Evolutionary conservation across 1,140 invertebrate genomes (phyloP).

Genomic region (Homarus americanus): DNA sequence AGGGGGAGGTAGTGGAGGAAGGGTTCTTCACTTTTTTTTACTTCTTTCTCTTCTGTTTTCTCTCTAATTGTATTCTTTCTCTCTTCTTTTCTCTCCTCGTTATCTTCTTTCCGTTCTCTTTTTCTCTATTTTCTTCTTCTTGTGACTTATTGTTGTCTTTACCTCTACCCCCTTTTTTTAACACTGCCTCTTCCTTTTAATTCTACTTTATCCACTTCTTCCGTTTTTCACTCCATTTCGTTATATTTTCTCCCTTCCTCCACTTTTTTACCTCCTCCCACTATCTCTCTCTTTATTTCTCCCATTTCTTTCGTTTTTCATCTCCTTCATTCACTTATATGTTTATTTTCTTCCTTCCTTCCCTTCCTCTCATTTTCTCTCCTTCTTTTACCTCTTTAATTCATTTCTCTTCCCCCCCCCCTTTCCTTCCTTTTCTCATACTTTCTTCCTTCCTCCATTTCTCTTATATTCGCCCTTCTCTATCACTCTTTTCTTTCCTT

Average conservation of each 20-base stretch:
- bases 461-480: neutral
- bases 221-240: too few relatives aligned
- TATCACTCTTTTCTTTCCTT: neutral
- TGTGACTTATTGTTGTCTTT: too few relatives aligned
- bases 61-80: neutral
- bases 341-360: neutral
- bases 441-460: too few relatives aligned
- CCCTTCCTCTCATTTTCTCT: neutral
- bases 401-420: neutral
- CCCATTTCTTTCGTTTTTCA: neutral
- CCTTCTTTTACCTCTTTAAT: neutral
- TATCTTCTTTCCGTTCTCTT: neutral
- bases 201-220: too few relatives aligned
- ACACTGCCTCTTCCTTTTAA: neutral
- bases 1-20: too few relatives aligned
- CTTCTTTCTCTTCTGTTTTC: neutral
- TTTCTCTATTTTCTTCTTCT: neutral
- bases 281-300: neutral
- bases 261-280: too few relatives aligned
- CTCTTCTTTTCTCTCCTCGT: neutral
- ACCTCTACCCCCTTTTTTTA: constrained; percentile 2
- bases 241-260: too few relatives aligned
- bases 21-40: too few relatives aligned
- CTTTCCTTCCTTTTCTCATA: too few relatives aligned
- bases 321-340: neutral